These are phyloP conservation scores for Cryptocephalus primarius DNA, from an alignment of 2,888 invertebrate species.

Conservation along the genomic window DNA sequence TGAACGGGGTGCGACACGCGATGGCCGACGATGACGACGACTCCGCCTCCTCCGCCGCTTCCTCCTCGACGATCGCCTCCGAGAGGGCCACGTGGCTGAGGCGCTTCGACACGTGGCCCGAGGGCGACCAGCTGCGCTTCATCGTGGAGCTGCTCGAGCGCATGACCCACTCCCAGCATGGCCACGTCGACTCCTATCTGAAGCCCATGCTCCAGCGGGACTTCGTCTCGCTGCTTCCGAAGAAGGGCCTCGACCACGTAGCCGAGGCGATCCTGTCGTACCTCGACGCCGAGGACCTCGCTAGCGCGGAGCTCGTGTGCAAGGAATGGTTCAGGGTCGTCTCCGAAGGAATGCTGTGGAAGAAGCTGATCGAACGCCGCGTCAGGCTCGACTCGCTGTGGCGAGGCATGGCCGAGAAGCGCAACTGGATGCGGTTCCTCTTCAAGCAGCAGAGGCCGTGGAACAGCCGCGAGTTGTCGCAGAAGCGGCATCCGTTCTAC, in stretches of 20 bases:
- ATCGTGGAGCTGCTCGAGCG: slow-evolving; percentile 88
- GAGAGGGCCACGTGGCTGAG: slow-evolving; percentile 75
- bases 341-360: too few relatives aligned
- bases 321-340: too few relatives aligned
- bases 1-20: too few relatives aligned
- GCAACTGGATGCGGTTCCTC: slow-evolving; percentile 87
- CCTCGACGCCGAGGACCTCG: slow-evolving; percentile 31
- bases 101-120: slow-evolving; percentile 81
- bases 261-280: slow-evolving; percentile 97
- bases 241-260: slow-evolving; percentile 93
- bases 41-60: too few relatives aligned
- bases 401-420: slow-evolving; percentile 89
- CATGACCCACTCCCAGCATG: slow-evolving; percentile 60
- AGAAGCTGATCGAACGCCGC: too few relatives aligned
- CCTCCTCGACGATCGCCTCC: too few relatives aligned
- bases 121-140: slow-evolving; percentile 87
- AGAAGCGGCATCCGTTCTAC: too few relatives aligned
- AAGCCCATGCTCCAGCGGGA: slow-evolving; percentile 94
- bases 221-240: slow-evolving; percentile 93
- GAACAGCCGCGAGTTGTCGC: too few relatives aligned
- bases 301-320: too few relatives aligned
- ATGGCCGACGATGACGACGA: too few relatives aligned
- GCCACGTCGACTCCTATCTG: too few relatives aligned
- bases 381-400: slow-evolving; percentile 46
- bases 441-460: slow-evolving; percentile 38